A percentile compares a stretch with the other conserved stretches of the same genome.
phyloP scores from a whole-genome alignment of 2,797 vertebrate species.

The Remorina albescens region DNA sequence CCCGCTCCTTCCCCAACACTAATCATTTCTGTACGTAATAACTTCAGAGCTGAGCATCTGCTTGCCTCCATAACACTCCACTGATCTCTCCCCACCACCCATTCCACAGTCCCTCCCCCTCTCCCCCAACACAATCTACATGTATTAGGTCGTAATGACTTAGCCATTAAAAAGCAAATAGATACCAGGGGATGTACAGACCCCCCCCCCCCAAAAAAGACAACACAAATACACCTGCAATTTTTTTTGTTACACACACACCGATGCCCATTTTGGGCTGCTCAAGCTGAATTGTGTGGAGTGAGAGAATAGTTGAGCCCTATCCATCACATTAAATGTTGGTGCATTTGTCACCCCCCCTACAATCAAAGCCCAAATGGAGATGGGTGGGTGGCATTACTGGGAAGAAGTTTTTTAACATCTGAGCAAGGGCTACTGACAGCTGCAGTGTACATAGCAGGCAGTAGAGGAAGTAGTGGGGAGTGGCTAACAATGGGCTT shows the following conservation, averaged over 20 bases:
- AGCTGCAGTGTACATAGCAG: slow-evolving; percentile 1
- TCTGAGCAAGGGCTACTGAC: slow-evolving; percentile 42
- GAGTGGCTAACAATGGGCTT: slow-evolving; percentile 49
- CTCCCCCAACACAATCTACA: slow-evolving; percentile 95
- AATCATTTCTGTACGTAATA: slow-evolving; percentile 96
- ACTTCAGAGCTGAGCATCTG: slow-evolving; percentile 96
- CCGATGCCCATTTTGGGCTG: slow-evolving; percentile 89
- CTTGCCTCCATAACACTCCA: slow-evolving; percentile 96
- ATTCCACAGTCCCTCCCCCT: slow-evolving; percentile 25
- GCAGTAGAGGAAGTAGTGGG: slow-evolving; percentile 15
- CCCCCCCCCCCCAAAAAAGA: slow-evolving; percentile 50
- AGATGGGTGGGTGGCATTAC: neutral
- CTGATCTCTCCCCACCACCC: slow-evolving; percentile 86
- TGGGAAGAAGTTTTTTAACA: slow-evolving; percentile 55
- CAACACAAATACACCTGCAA: too few relatives aligned
- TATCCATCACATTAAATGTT: slow-evolving; percentile 94
- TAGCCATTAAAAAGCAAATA: slow-evolving; percentile 98
- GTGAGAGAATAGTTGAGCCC: slow-evolving; percentile 89
- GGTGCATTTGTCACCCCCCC: slow-evolving; percentile 83
- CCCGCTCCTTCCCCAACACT: slow-evolving; percentile 83
- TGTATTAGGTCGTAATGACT: slow-evolving; percentile 98
- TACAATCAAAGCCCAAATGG: slow-evolving; percentile 3
- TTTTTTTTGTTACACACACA: neutral
- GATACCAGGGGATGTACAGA: slow-evolving; percentile 90
- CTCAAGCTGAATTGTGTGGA: slow-evolving; percentile 93